These are phyloP conservation scores for Aleiodes leptofemur DNA, from an alignment of 2,888 invertebrate species.

Conservation along the genomic window DNA sequence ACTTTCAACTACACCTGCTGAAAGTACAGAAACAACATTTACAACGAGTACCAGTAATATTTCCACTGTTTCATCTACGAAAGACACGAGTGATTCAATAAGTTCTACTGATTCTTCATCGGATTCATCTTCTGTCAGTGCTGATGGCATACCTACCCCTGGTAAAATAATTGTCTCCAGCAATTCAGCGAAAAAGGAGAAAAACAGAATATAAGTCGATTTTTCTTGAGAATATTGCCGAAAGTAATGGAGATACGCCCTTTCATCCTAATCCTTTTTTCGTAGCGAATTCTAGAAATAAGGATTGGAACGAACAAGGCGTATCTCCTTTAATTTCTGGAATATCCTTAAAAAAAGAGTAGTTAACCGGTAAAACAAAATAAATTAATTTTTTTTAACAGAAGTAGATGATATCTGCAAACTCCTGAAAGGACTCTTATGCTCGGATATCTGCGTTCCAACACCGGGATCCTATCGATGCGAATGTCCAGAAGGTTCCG, in stretches of 20 bases:
- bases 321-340: too few species aligned
- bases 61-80: constrained; percentile 28
- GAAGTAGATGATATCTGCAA: constrained; percentile 75
- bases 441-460: constrained; percentile 88
- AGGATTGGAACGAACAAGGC: too few species aligned
- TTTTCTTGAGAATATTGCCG: not conserved
- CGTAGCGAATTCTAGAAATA: too few species aligned
- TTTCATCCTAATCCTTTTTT: too few species aligned
- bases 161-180: constrained; percentile 34
- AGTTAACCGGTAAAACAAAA: too few species aligned
- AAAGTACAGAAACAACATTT: constrained; percentile 32
- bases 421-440: constrained; percentile 78
- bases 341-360: too few species aligned
- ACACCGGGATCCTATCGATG: constrained; percentile 84
- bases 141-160: constrained; percentile 52
- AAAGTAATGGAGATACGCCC: too few species aligned
- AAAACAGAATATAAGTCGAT: too few species aligned
- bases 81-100: constrained; percentile 49
- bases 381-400: constrained; percentile 51
- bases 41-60: constrained; percentile 41
- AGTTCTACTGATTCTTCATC: constrained; percentile 47
- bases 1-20: constrained; percentile 40
- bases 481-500: constrained; percentile 83
- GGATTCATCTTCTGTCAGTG: constrained; percentile 34
- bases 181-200: too few species aligned